Conservation (phyloP, 2,797 vertebrate genomes). For the Limosa lapponica region DNA sequence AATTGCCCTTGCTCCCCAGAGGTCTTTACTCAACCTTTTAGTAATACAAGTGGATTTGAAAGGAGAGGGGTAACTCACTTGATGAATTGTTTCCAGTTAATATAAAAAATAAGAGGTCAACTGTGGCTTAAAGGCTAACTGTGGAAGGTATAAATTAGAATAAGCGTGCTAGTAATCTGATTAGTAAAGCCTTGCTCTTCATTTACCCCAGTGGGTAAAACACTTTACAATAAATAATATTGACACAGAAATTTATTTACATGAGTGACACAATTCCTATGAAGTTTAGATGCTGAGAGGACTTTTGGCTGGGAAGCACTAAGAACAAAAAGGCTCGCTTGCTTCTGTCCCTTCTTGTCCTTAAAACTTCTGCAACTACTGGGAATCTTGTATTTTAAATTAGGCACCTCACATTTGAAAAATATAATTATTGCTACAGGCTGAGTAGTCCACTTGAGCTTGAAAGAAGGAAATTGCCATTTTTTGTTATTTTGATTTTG, state of each 20-base stretch:
- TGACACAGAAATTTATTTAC: slow-evolving; percentile 68
- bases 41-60: slow-evolving; percentile 80
- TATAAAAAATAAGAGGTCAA: slow-evolving; percentile 75
- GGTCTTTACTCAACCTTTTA: slow-evolving; percentile 82
- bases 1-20: slow-evolving; percentile 82
- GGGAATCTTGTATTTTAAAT: slow-evolving; percentile 72
- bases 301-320: neutral
- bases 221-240: slow-evolving; percentile 69
- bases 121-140: slow-evolving; percentile 63
- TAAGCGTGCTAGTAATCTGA: slow-evolving; percentile 52
- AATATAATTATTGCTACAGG: slow-evolving; percentile 77
- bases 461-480: slow-evolving; percentile 57
- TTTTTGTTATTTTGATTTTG: slow-evolving; percentile 74
- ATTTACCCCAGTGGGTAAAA: slow-evolving; percentile 50
- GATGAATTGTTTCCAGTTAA: slow-evolving; percentile 82
- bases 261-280: neutral
- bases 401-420: slow-evolving; percentile 71
- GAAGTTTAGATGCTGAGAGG: slow-evolving; percentile 24
- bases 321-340: slow-evolving; percentile 36
- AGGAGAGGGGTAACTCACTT: slow-evolving; percentile 76
- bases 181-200: slow-evolving; percentile 52
- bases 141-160: slow-evolving; percentile 70
- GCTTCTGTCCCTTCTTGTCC: slow-evolving; percentile 39
- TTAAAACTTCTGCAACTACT: slow-evolving; percentile 71
- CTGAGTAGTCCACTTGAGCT: slow-evolving; percentile 62